Evolutionary conservation across 1,140 invertebrate genomes (phyloP), one percentile per base, ranked within the genome.

Genomic region (Lasioglossum baleicum): DNA sequence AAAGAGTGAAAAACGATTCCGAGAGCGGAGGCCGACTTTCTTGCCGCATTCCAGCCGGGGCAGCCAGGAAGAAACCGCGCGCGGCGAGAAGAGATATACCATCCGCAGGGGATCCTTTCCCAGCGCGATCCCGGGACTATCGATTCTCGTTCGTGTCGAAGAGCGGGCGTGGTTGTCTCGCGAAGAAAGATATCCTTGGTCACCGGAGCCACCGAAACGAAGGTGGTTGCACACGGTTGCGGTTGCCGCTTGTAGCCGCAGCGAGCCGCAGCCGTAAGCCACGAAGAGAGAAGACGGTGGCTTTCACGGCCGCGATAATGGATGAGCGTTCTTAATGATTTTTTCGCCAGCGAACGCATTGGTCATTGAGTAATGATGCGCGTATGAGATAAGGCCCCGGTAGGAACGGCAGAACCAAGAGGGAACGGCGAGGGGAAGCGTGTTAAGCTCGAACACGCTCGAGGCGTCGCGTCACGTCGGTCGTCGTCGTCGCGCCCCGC

Each of bases 361-460:
- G 84, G 85, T 90, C 88, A 86, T 87, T 87, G 88, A 89, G 85
- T 88, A 89, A 89, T 89, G 88, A 89, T 83, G 85, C 86, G 78
- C 83, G 81, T 79, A 75, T 80, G 73, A 88, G 87, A 88, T 89
- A 89, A 88, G 86, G 75, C 75, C 73, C 78, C 80, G 80, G 42
- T 66, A 56, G 74, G 71, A 64, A 65, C 66, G 31, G 70, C 53
- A 64, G 65, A 44, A 63, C 60, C 35, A 56, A 76, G 48, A 65
- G 22, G 72, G 20, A 7, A 26, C 44, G 53, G 61, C 61, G 26
- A 68, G 26, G 26, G 51, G 65, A 71, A 76, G 77, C 79, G 58
- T 69, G 87, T 86, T 81, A 83, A 82, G 31, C 68, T 1, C 56
- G 5, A 7, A 20, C 44, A 58, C 17, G 80, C 84, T 85, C 56